Conservation (phyloP, 2,797 vertebrate genomes). For the Oryzias dopingdopingensis region DNA sequence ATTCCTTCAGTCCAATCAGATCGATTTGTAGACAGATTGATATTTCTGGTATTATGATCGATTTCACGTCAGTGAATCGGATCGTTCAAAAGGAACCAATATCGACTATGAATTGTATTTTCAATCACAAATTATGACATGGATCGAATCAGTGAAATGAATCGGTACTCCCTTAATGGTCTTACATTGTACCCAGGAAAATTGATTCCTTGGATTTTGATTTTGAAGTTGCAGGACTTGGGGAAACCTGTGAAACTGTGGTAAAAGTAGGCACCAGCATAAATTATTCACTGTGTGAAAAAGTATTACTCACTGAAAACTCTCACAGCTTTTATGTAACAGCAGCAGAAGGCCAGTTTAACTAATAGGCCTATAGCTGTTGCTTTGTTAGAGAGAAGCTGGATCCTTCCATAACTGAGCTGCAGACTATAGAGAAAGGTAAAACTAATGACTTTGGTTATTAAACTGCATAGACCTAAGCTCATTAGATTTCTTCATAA, state of each 20-base stretch:
- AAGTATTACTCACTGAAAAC: not conserved
- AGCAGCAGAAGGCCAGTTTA: not conserved
- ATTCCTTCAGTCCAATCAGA: too few relatives aligned
- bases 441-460: not conserved
- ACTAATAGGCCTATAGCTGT: not conserved
- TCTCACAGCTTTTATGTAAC: not conserved
- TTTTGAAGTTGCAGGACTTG: too few relatives aligned
- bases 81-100: too few relatives aligned
- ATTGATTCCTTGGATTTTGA: too few relatives aligned
- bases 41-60: too few relatives aligned
- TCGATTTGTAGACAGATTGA: too few relatives aligned
- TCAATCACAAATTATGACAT: too few relatives aligned
- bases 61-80: too few relatives aligned
- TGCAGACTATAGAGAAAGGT: not conserved
- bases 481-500: not conserved
- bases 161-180: too few relatives aligned
- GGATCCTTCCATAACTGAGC: not conserved
- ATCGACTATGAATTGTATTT: too few relatives aligned
- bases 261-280: not conserved
- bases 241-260: not conserved
- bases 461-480: not conserved
- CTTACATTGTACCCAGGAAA: too few relatives aligned
- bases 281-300: not conserved
- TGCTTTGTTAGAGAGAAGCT: not conserved
- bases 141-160: too few relatives aligned